Base-by-base conservation (phyloP, 2,797 vertebrate species). In the Dermochelys coriacea region DNA sequence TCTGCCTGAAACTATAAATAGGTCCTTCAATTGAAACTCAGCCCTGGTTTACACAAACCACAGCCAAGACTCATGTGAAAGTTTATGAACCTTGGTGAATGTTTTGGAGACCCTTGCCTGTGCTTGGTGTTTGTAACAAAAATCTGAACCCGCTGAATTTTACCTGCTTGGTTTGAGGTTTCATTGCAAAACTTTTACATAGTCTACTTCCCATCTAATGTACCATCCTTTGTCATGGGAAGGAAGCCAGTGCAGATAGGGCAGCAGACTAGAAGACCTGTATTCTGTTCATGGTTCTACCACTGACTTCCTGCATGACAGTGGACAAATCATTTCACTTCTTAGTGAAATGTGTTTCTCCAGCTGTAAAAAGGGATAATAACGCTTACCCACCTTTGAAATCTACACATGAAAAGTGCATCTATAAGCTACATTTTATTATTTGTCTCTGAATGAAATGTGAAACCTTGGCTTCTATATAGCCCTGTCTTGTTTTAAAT, bases 1-100 rank as follows among this genome's bases (percentile, higher is more conserved):
- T 96, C 90, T 94, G 92, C 93, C 1, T 1, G 90, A 93, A 96
- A 81, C 55, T 97, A 97, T 95, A 97, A 95, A 97, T 96, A 97
- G 74, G 59, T 34, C 77, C n/a, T 84, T 94, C 0, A 0, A 45
- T 89, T 95, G 90, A 95, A 96, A 96, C 80, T 96, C 89, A 97
- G 83, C 82, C 78, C 81, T 90, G 89, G 54, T 95, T 92, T 84
- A 81, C 31, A 92, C 90, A 94, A 95, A 94, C 97, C 97, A 96
- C 96, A 97, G 84, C 89, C 95, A 93, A 79, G 94, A 84, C 91
- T 64, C 94, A 85, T 91, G 93, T 95, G 90, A 93, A 94, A 87
- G 89, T 86, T 93, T 96, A 94, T 89, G 82, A 93, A 92, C 34
- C 31, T 2, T 12, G 23, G 81, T 90, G 80, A 79, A 84, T 93